phyloP scores from a whole-genome alignment of 2,113 vertebrate genomes.

The Entomyzon cyanotis region DNA sequence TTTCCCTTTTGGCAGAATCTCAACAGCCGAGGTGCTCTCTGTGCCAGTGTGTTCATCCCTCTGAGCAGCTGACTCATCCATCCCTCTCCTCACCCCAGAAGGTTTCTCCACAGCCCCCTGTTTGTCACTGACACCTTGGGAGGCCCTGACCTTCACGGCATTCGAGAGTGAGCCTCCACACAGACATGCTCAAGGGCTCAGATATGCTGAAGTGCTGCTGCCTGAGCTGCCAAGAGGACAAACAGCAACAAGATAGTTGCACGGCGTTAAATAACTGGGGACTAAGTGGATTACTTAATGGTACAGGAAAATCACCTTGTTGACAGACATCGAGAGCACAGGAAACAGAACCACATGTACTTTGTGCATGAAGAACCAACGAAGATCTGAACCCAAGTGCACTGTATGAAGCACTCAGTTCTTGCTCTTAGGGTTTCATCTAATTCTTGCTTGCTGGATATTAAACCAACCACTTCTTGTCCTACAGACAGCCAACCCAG shows the following conservation, averaged over 20 bases:
- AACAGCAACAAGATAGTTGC: neutral
- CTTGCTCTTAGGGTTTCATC: neutral
- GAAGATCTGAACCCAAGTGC: neutral
- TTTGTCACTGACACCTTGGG: neutral
- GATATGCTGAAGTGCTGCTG: neutral
- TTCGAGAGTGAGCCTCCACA: neutral
- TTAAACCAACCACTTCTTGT: neutral
- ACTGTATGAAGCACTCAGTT: neutral
- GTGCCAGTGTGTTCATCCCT: neutral
- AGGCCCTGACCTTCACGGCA: neutral
- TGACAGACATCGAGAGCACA: neutral
- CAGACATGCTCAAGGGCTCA: neutral
- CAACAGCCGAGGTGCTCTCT: neutral
- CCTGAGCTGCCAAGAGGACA: slow-evolving; percentile 14
- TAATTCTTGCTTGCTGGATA: neutral
- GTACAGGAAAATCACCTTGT: neutral
- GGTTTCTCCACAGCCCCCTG: neutral
- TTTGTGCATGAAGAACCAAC: neutral
- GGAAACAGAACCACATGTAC: neutral
- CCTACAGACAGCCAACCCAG: neutral
- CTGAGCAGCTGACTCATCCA: neutral
- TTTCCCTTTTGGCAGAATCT: neutral
- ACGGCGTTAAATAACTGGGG: neutral
- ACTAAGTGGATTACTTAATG: neutral
- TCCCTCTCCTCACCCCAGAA: neutral